Conservation (phyloP, 2,888 invertebrate genomes). For the Hypsopygia costalis region DNA sequence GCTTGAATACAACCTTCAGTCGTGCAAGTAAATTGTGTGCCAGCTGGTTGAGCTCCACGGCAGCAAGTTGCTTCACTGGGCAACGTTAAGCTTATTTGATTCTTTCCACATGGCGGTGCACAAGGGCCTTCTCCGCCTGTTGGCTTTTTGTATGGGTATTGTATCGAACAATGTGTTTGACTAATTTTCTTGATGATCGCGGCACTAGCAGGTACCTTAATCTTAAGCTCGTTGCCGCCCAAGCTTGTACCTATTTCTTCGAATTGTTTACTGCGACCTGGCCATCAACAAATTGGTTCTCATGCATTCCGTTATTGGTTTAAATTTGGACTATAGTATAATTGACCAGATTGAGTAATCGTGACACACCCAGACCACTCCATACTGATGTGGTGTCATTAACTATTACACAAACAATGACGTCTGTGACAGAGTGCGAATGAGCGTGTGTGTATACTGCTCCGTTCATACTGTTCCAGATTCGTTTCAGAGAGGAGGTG, state of each 20-base stretch:
- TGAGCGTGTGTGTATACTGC: no score
- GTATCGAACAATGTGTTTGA: conserved; percentile 65
- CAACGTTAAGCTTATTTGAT: conserved; percentile 60
- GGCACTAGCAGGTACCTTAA: conserved; percentile 62
- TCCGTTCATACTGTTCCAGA: no score
- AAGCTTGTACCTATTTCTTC: conserved; percentile 70
- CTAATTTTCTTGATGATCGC: conserved; percentile 71
- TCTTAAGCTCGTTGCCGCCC: conserved; percentile 69
- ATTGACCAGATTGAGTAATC: no score
- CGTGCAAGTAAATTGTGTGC: conserved; percentile 66
- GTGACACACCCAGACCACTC: no score
- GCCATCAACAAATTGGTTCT: conserved; percentile 63
- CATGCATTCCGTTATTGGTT: conserved; percentile 30
- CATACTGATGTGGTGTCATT: no score
- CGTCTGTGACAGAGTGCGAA: no score
- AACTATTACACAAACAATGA: no score
- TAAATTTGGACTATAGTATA: no score
- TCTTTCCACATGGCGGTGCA: conserved; percentile 61
- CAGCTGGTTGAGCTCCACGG: conserved; percentile 46
- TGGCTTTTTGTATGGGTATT: conserved; percentile 50
- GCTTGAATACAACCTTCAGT: conserved; percentile 63
- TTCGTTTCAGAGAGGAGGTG: no score
- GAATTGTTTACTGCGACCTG: conserved; percentile 70
- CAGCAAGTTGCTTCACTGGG: conserved; percentile 61
- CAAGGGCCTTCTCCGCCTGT: conserved; percentile 40